phyloP scores from a whole-genome alignment of 2,888 invertebrate genomes.

The Eupithecia centaureata region DNA sequence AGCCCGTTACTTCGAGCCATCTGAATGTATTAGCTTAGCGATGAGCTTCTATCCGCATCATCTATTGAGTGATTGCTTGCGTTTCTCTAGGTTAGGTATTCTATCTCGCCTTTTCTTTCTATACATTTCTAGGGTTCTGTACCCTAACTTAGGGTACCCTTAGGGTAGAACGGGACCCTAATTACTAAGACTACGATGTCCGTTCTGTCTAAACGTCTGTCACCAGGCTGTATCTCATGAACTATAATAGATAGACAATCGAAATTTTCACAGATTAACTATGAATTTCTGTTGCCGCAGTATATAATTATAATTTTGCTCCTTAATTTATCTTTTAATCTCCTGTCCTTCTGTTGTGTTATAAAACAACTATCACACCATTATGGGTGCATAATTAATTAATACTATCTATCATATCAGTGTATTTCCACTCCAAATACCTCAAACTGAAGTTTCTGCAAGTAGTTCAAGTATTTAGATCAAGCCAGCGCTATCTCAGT shows the following conservation, averaged over 20 bases:
- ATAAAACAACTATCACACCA: not conserved
- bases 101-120: not conserved
- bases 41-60: slow-evolving; percentile 21
- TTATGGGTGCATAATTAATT: not conserved
- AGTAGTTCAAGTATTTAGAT: slow-evolving; percentile 48
- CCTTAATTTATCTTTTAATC: not conserved
- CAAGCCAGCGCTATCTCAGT: slow-evolving; percentile 46
- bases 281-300: no score
- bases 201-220: no score
- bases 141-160: no score
- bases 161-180: no score
- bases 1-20: slow-evolving; percentile 44
- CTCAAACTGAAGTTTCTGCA: slow-evolving; percentile 35
- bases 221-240: no score
- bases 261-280: no score
- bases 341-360: not conserved
- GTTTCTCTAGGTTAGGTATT: not conserved
- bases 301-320: no score
- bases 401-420: slow-evolving; percentile 4
- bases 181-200: no score
- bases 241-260: no score
- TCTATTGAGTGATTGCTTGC: slow-evolving; percentile 3
- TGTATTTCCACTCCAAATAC: slow-evolving; percentile 39
- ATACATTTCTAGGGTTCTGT: not conserved
- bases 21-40: slow-evolving; percentile 24